A percentile compares a stretch with the other conserved stretches of the same genome.
Evolutionary conservation across 2,113 vertebrate genomes (phyloP).

Genomic region (Irena cyanogastra): DNA sequence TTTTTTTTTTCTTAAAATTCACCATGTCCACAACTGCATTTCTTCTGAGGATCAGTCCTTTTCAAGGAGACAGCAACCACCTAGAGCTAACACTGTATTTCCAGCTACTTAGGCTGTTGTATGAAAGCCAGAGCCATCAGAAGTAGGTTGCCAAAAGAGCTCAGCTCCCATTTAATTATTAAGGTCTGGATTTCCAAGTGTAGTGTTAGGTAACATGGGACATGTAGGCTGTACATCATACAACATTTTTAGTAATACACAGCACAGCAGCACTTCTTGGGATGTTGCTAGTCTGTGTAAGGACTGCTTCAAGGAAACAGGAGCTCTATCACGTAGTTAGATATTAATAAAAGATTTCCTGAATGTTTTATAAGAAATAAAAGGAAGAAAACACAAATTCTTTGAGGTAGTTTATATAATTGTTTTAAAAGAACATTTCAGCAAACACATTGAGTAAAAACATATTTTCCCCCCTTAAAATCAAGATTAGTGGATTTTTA

Average conservation of each 20-base stretch:
- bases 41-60: neutral
- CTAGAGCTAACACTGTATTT: neutral
- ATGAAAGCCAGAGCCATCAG: neutral
- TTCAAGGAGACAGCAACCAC: neutral
- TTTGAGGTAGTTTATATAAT: neutral
- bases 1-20: neutral
- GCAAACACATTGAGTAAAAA: neutral
- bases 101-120: neutral
- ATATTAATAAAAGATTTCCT: neutral
- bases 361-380: neutral
- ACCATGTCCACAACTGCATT: neutral
- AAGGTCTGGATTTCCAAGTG: neutral
- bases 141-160: neutral
- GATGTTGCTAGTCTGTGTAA: neutral
- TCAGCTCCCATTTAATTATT: neutral
- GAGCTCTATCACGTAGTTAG: neutral
- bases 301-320: neutral
- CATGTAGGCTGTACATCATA: neutral
- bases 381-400: neutral
- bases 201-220: neutral
- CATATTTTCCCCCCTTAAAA: neutral
- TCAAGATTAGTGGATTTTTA: neutral
- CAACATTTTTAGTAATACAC: accelerated
- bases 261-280: neutral
- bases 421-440: neutral